Percentiles rank a stretch among this genome's conserved stretches.
Conservation (phyloP, 2,113 vertebrate species). For the Sminthopsis crassicaudata region DNA sequence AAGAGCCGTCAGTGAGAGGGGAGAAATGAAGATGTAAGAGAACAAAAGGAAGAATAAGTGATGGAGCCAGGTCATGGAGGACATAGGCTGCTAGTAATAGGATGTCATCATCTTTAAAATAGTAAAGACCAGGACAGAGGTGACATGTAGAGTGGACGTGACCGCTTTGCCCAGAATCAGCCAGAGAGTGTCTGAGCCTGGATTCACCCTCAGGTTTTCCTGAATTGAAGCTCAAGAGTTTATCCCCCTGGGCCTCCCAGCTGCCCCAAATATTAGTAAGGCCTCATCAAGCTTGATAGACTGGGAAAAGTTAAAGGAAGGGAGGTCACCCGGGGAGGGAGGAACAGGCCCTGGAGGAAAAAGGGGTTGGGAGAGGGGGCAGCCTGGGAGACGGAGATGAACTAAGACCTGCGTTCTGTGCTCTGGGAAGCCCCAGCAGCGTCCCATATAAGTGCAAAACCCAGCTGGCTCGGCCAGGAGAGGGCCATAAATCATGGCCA, state of each 20-base stretch:
- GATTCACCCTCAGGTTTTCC: neutral
- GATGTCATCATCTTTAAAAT: neutral
- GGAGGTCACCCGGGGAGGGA: neutral
- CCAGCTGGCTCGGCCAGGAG: slow-evolving; percentile 39
- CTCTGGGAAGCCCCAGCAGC: slow-evolving; percentile 44
- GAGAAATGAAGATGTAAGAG: no score
- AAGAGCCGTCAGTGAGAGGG: no score
- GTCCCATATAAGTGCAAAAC: slow-evolving; percentile 33
- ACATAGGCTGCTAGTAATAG: neutral
- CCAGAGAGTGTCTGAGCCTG: neutral
- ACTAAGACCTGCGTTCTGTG: neutral
- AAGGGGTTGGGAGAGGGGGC: neutral
- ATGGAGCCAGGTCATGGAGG: no score
- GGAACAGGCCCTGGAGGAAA: neutral
- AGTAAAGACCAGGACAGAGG: neutral
- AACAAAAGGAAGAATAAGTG: no score
- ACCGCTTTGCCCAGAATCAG: neutral
- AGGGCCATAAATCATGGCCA: slow-evolving; percentile 60
- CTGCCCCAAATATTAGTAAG: neutral
- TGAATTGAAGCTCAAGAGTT: neutral
- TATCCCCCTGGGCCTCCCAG: neutral
- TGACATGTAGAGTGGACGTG: neutral
- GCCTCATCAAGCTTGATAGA: neutral
- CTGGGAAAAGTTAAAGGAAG: neutral
- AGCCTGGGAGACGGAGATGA: neutral